Conservation (phyloP, 2,113 vertebrate genomes). For the Alaudala cheleensis region DNA sequence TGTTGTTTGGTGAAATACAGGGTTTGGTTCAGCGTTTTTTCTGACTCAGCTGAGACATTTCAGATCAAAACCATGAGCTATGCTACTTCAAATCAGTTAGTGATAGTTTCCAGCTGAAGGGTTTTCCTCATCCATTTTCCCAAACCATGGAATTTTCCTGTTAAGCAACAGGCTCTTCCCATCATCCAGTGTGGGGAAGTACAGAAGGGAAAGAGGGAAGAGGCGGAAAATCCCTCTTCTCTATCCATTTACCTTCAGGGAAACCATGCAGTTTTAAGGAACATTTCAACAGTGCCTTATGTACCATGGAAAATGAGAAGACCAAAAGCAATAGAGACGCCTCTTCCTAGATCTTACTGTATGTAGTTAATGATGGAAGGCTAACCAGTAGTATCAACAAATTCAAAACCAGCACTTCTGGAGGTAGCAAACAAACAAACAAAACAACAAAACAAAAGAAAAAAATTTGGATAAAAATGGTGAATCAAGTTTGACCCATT, state of each 20-base stretch:
- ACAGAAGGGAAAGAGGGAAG: background rate
- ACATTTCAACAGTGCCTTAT: background rate
- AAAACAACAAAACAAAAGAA: background rate
- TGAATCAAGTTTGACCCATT: background rate
- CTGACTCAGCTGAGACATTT: background rate
- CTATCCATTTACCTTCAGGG: background rate
- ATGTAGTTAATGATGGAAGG: background rate
- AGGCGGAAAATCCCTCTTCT: background rate
- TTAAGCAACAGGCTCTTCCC: background rate
- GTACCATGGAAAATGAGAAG: background rate
- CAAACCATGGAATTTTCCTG: background rate
- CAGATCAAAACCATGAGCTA: background rate
- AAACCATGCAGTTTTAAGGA: background rate
- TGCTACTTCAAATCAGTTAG: background rate
- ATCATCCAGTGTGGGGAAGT: background rate
- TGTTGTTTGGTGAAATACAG: background rate
- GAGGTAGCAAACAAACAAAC: background rate
- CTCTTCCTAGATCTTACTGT: background rate
- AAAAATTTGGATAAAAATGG: background rate
- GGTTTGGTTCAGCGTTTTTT: background rate
- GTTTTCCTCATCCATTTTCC: background rate
- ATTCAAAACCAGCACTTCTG: background rate
- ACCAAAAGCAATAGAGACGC: background rate
- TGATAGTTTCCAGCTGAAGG: background rate
- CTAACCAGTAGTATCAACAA: background rate